Base-by-base conservation (phyloP, 2,888 invertebrate species). In the Gibbula magus region DNA sequence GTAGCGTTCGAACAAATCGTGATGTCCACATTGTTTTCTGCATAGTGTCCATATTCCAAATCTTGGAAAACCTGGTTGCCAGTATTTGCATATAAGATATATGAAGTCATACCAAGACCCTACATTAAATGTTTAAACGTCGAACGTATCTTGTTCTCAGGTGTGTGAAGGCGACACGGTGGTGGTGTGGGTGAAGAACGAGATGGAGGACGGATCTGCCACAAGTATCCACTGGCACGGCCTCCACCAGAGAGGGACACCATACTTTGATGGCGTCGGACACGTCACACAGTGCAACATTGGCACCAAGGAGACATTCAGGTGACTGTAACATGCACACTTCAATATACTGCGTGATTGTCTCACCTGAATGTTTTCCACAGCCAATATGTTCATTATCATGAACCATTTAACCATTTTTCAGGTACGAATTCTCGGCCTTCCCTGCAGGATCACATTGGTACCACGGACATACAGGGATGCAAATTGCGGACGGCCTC, bases 141-240 rank as follows among this genome's bases (percentile, higher is more conserved):
- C 13, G 45, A 45, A 10, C 1, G 45, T 13, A 1, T 1, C 1
- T 13, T 45, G 10, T 5, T 8, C 45, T 8, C 52, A 96, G 96
- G 97, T 97, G 0, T 97, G 97, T 91, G 94, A 96, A 88, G 96
- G 96, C 25, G 98, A 98, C 90, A 94, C 95, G 35, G 94, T 98
- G 2, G 94, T 96, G 35, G 96, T 97, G 0, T 96, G 97, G 89
- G 96, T 97, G 7, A 95, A 95, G 84, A 98, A 98, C 90, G 94
- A 95, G 82, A 92, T 97, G 92, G 84, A 85, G 10, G 94, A 95
- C 45, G 83, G 82, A 1, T 70, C 70, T 20, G 51, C 85, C 0
- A 84, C 84, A 0, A 78, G 84, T 8, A 80, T 89, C 18, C 89
- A 89, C 81, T 89, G 86, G 86, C 89, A 89, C 73, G 89, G 89